Evolutionary conservation across 2,113 vertebrate species (phyloP).

Genomic region (Salvelinus namaycush): DNA sequence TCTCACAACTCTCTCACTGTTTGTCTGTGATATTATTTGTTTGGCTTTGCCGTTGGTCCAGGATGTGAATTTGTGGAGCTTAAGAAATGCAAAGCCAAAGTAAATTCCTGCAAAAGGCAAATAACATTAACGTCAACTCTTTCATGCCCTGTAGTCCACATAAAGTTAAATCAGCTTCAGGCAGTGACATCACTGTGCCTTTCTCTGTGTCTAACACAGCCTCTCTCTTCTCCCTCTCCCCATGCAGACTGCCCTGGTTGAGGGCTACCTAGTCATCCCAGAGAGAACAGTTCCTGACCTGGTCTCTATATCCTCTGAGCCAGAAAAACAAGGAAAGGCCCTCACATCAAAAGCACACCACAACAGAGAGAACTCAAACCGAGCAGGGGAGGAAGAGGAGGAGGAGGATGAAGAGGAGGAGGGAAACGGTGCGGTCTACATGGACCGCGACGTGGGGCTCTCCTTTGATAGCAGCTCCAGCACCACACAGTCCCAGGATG

Average conservation of each 20-base stretch:
- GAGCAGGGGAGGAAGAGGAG: no score
- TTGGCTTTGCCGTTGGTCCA: no score
- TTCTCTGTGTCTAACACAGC: background rate
- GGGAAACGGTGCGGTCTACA: constrained; percentile 29
- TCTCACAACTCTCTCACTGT: no score
- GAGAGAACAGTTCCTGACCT: constrained; percentile 13
- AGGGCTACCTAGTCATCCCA: constrained; percentile 1
- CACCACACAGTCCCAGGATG: background rate
- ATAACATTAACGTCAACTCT: no score
- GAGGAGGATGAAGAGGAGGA: constrained; percentile 36
- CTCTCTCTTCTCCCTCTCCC: background rate
- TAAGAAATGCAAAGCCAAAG: no score
- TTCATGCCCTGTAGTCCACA: no score
- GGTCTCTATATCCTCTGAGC: constrained; percentile 18
- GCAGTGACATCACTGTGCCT: background rate
- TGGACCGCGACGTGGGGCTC: constrained; percentile 15
- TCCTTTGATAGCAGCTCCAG: constrained; percentile 18
- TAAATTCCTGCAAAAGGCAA: no score
- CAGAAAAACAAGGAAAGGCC: background rate
- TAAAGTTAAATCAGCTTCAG: no score
- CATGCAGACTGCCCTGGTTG: constrained; percentile 9
- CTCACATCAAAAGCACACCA: background rate
- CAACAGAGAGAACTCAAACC: background rate
- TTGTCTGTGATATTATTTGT: no score
- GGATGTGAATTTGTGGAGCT: no score